These are phyloP conservation scores for Cantharis rustica DNA, from an alignment of 2,888 invertebrate species.

Conservation along the genomic window DNA sequence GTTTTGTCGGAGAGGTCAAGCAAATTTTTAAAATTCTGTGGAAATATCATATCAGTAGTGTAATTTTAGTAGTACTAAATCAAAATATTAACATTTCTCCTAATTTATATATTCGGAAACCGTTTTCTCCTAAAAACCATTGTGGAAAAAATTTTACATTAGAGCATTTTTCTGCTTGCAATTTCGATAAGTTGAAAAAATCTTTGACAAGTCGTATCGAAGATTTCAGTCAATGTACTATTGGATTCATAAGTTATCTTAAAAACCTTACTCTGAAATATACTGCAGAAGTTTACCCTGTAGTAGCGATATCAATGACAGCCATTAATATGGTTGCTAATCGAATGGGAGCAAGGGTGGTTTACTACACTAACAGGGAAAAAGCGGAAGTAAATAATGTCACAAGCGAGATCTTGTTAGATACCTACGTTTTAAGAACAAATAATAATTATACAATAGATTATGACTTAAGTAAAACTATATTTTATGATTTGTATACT, in stretches of 20 bases:
- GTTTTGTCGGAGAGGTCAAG: neutral
- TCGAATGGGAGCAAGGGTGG: neutral
- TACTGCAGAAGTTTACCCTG: neutral
- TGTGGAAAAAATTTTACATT: neutral
- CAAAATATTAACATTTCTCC: neutral
- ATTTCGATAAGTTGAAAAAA: neutral
- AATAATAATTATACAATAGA: neutral
- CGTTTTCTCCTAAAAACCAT: neutral
- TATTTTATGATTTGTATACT: neutral
- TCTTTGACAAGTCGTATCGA: neutral
- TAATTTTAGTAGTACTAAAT: neutral
- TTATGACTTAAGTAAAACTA: neutral
- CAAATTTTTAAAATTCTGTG: neutral
- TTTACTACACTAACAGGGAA: neutral
- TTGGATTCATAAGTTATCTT: neutral
- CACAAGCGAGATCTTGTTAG: neutral
- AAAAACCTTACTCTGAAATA: neutral
- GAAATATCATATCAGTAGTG: neutral
- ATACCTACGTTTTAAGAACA: rapidly evolving
- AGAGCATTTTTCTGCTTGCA: neutral
- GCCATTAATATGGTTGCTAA: neutral
- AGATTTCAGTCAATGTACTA: neutral
- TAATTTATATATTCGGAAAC: neutral
- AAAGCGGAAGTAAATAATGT: neutral
- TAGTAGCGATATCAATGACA: neutral